Percentiles rank a stretch among this genome's conserved stretches.
phyloP scores from a whole-genome alignment of 2,113 vertebrate genomes.

The Pseudorhombus dupliciocellatus region DNA sequence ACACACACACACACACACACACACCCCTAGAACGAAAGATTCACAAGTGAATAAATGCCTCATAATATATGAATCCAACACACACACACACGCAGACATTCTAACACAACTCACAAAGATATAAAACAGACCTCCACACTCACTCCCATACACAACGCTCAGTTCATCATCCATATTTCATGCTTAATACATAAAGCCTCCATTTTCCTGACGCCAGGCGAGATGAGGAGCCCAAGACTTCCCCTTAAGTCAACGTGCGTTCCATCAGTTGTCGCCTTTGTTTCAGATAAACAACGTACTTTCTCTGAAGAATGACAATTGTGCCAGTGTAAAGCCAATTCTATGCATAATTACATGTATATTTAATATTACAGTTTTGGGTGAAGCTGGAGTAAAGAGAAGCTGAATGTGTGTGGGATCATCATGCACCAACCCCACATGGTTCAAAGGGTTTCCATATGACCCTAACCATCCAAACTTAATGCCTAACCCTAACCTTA shows the following conservation, averaged over 20 bases:
- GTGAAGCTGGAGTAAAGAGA: conserved; percentile 1
- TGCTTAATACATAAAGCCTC: conserved; percentile 55
- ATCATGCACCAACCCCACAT: not conserved
- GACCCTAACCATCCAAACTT: too few species aligned
- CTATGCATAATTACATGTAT: conserved; percentile 12
- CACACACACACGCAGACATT: conserved; percentile 30
- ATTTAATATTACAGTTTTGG: conserved; percentile 17
- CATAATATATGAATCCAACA: conserved; percentile 40
- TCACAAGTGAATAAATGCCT: conserved; percentile 42
- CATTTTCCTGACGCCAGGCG: conserved; percentile 45
- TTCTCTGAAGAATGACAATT: conserved; percentile 6
- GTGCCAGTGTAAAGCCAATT: not conserved
- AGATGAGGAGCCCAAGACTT: conserved; percentile 16
- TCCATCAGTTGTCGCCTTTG: conserved; percentile 45
- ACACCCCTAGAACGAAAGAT: conserved; percentile 37
- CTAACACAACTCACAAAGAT: conserved; percentile 39
- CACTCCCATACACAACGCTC: conserved; percentile 35
- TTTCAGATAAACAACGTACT: conserved; percentile 4
- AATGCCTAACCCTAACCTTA: too few species aligned
- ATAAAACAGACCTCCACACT: conserved; percentile 38
- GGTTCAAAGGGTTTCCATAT: not conserved
- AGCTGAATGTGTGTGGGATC: not conserved
- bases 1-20: conserved; percentile 43
- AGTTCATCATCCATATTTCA: conserved; percentile 63
- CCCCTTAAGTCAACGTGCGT: conserved; percentile 18